Conservation (phyloP, 2,888 invertebrate genomes). For the Eurytoma adleriae region DNA sequence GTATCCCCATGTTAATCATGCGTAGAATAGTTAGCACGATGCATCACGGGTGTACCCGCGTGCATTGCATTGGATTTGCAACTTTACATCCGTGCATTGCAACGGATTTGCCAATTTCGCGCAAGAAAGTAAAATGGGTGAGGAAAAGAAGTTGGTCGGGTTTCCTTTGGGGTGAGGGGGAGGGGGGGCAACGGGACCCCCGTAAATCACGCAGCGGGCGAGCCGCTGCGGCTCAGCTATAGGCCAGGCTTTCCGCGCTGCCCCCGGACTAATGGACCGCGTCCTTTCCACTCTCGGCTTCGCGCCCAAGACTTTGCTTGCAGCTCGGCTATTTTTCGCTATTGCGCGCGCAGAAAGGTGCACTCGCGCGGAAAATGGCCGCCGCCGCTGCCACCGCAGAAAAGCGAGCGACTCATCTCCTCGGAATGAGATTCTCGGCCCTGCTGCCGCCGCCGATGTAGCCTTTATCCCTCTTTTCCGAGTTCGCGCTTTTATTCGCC, state of each 20-base stretch:
- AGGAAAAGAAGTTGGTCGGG: not conserved
- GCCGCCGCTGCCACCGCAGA: not conserved
- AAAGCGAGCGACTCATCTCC: conserved; percentile 14
- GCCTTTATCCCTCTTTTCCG: not conserved
- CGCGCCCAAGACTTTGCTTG: not conserved
- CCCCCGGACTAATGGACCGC: conserved; percentile 41
- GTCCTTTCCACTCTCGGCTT: conserved; percentile 1
- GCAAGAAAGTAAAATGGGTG: not conserved
- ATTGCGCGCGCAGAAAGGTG: conserved; percentile 11
- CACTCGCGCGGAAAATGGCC: conserved; percentile 36
- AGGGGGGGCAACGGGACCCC: not conserved
- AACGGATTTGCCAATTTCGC: too few relatives aligned
- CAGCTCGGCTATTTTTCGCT: conserved; percentile 14
- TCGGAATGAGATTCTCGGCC: conserved; percentile 15
- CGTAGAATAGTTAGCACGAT: too few relatives aligned
- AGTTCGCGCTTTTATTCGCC: conserved; percentile 20
- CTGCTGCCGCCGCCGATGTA: not conserved
- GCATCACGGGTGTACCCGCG: too few relatives aligned
- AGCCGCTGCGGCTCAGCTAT: not conserved
- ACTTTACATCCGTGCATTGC: too few relatives aligned
- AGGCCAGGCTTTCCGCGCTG: not conserved
- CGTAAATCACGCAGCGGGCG: conserved; percentile 28
- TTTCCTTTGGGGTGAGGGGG: conserved; percentile 7
- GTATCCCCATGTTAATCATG: too few relatives aligned
- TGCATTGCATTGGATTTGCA: too few relatives aligned